Base-by-base conservation (phyloP, 2,888 invertebrate genomes). In the Drosophila demipolita region DNA sequence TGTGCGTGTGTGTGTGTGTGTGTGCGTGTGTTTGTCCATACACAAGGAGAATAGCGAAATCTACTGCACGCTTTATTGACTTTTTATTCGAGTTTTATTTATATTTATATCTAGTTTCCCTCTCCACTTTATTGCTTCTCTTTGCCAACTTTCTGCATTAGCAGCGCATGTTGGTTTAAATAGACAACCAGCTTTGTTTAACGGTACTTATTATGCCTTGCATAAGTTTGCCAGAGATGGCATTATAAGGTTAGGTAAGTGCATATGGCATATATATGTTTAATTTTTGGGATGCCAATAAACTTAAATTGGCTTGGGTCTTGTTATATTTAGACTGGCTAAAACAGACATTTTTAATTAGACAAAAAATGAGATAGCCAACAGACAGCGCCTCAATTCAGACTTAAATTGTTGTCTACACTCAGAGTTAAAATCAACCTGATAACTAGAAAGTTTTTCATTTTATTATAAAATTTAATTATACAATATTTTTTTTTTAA, bases 71-170 rank as follows among this genome's bases (percentile, higher is more conserved):
- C 70, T 82, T 89, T 84, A 82, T 87, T 87, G 89, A 71, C 72
- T 69, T 84, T 87, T 82, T 82, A 65, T 78, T 81, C 71, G 75
- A 77, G 77, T 78, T 87, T 72, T 82, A 80, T 80, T 74, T 70
- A 62, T 79, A 64, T 75, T 45, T 20, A 9, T 17, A 49, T 49
- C 69, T 74, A 54, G 67, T 59, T 45, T 65, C 53, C 52, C 57
- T 64, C 42, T 70, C 55, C 63, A 49, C 59, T 45, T 57, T 48
- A 54, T 57, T 32, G 54, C 42, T 59, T 29, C 55, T 48, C 54
- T 42, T 48, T 68, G 72, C 61, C 78, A 68, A 68, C 76, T 76
- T 65, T 52, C 42, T 87, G 84, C 89, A 80, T 89, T 88, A 83
- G 67, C 70, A 67, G 64, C 74, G 66, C 75, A 82, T 82, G 82